phyloP scores from a whole-genome alignment of 1,140 invertebrate genomes.

The Papilio helenus region DNA sequence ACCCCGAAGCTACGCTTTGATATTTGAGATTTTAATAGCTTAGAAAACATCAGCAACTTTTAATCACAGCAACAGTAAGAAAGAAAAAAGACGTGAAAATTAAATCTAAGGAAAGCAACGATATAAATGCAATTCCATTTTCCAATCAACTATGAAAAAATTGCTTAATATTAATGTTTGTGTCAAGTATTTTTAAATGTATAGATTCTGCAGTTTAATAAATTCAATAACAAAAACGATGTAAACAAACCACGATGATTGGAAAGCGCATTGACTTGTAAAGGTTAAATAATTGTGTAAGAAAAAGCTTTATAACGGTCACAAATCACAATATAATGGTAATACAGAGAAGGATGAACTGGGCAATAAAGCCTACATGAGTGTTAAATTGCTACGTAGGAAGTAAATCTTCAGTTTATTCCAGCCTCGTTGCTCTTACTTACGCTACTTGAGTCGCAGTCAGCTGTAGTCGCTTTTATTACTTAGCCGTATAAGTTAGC shows the following conservation, averaged over 20 bases:
- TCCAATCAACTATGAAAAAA: no score
- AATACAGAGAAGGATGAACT: conserved; percentile 40
- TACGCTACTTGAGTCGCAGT: background rate
- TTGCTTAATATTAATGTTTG: no score
- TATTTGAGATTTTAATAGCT: conserved; percentile 38
- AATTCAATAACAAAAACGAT: background rate
- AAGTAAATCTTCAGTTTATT: conserved; percentile 56
- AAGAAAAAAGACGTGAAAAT: background rate
- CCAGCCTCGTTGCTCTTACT: conserved; percentile 15
- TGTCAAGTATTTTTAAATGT: no score
- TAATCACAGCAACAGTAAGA: background rate
- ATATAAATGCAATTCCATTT: no score
- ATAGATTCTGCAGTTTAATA: no score
- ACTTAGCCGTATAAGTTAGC: conserved; percentile 58
- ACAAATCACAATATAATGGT: conserved; percentile 26
- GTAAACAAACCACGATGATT: background rate
- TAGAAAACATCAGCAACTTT: background rate
- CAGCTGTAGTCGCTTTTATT: conserved; percentile 56
- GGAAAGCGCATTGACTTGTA: background rate
- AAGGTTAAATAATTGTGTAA: background rate
- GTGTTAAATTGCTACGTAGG: conserved; percentile 53
- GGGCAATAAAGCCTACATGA: conserved; percentile 48
- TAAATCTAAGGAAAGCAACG: no score
- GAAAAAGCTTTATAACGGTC: background rate
- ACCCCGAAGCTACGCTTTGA: conserved; percentile 49